phyloP scores from a whole-genome alignment of 1,140 invertebrate genomes.

The Triops cancriformis region DNA sequence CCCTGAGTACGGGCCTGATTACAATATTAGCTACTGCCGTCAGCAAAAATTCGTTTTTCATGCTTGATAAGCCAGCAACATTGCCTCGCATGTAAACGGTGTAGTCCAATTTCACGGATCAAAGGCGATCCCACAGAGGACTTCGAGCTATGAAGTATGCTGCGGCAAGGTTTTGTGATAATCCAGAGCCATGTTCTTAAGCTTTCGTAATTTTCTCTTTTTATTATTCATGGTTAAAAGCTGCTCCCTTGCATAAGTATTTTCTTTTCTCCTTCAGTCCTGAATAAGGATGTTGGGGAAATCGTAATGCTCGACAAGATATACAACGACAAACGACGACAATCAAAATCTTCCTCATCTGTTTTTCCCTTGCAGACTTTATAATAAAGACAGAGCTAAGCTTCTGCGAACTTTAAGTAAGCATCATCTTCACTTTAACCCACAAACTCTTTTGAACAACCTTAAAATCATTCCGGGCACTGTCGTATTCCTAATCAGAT shows the following conservation, averaged over 20 bases:
- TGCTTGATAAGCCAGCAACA: background rate
- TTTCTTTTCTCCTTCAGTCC: background rate
- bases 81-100: constrained; percentile 87
- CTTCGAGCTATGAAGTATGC: constrained; percentile 84
- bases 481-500: too few species aligned
- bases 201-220: constrained; percentile 46
- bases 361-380: too few species aligned
- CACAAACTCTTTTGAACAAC: too few species aligned
- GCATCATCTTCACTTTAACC: too few species aligned
- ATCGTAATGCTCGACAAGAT: constrained; percentile 91
- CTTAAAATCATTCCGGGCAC: too few species aligned
- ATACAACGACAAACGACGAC: constrained; percentile 99
- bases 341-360: too few species aligned
- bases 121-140: constrained; percentile 91
- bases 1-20: too few species aligned
- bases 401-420: too few species aligned
- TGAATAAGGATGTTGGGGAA: constrained; percentile 74
- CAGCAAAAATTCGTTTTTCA: background rate
- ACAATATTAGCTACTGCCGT: too few species aligned
- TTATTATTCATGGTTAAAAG: background rate
- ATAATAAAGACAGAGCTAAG: too few species aligned
- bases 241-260: too few species aligned
- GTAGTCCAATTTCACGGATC: constrained; percentile 94
- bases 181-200: constrained; percentile 87
- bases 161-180: constrained; percentile 92